A percentile compares a stretch with the other conserved stretches of the same genome.
phyloP scores from a whole-genome alignment of 2,113 vertebrate species.

The Macquaria australasica region DNA sequence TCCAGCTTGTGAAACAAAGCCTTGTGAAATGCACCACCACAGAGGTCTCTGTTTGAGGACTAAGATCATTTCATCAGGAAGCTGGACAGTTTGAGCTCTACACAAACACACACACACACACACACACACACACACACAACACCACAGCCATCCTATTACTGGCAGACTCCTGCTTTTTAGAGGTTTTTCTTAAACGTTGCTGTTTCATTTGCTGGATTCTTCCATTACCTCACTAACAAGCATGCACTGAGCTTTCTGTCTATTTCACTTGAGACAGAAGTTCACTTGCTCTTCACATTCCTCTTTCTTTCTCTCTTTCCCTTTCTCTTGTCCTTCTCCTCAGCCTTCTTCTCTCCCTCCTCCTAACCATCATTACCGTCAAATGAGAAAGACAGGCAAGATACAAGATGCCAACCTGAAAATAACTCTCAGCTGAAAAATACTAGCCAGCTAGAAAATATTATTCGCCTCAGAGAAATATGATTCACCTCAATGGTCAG shows the following conservation, averaged over 20 bases:
- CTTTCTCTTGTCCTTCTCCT: not conserved
- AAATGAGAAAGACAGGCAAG: not conserved
- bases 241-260: not conserved
- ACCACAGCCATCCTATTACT: conserved; percentile 20
- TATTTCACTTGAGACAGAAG: conserved; percentile 10
- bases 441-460: not conserved
- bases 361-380: not conserved
- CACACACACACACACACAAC: not conserved
- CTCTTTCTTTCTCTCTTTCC: not conserved
- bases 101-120: conserved; percentile 14
- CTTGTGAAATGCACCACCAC: conserved; percentile 11
- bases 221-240: conserved; percentile 37
- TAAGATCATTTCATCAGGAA: conserved; percentile 32
- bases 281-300: not conserved
- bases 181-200: conserved; percentile 4
- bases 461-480: not conserved
- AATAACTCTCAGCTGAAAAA: conserved; percentile 1
- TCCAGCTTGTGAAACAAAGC: conserved; percentile 14
- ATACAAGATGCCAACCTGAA: not conserved
- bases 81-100: not conserved
- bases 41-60: conserved; percentile 27
- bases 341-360: not conserved
- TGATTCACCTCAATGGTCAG: not conserved
- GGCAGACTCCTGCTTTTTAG: not conserved
- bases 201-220: conserved; percentile 12